Percentiles rank a stretch among this genome's conserved stretches.
Conservation (phyloP, 2,888 invertebrate genomes). For the Phengaris arion region DNA sequence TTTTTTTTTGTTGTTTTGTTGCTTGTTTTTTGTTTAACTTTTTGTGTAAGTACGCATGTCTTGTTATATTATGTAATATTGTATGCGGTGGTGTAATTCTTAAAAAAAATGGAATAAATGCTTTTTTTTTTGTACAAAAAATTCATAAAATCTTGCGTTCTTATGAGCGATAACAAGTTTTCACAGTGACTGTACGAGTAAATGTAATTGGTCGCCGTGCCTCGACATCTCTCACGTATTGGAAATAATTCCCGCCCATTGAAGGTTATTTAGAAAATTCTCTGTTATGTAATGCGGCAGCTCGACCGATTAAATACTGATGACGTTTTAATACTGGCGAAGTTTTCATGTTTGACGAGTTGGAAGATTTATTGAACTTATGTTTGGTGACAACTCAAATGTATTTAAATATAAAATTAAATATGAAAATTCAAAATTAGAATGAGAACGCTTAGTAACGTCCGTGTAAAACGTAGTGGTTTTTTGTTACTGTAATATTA, state of each 20-base stretch:
- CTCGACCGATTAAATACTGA: not conserved
- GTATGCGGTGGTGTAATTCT: no score
- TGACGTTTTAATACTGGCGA: not conserved
- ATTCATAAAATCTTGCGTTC: no score
- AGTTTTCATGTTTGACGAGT: not conserved
- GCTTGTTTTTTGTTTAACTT: no score
- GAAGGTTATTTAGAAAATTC: constrained; percentile 2
- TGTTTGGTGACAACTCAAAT: not conserved
- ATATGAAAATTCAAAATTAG: not conserved
- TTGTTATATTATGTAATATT: no score
- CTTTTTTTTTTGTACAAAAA: not conserved
- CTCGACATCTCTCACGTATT: constrained; percentile 46
- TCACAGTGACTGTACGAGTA: not conserved
- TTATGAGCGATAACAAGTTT: not conserved
- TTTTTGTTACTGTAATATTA: not conserved
- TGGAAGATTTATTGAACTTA: not conserved
- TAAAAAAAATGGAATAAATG: no score
- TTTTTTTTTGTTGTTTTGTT: no score
- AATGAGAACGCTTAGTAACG: not conserved
- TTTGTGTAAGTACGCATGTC: no score
- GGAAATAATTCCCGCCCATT: constrained; percentile 31
- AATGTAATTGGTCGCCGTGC: constrained; percentile 58
- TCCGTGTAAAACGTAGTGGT: not conserved
- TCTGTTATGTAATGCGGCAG: constrained; percentile 12
- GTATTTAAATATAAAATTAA: no score